Evolutionary conservation across 2,888 invertebrate genomes (phyloP), one percentile per base, ranked within the genome.

Genomic region (Phorcus lineatus): DNA sequence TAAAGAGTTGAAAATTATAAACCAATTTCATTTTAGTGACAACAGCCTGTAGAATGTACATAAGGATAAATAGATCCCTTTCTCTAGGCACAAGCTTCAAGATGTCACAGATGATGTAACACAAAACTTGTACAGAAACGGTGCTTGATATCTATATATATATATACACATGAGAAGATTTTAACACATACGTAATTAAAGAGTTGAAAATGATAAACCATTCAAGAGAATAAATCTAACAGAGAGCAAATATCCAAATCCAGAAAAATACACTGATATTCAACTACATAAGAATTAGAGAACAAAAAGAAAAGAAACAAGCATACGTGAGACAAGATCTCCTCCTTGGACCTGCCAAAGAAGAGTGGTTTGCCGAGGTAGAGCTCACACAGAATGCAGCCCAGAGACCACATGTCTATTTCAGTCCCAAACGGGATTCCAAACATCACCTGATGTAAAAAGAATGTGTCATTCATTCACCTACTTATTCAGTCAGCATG

Each of bases 351-450:
- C n/a, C 77, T 83, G n/a, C 91, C 91, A 70, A 62, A 66, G 82
- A 92, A 91, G 13, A 90, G 81, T 11, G 89, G 88, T 70, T 85
- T 80, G 0, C 88, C 89, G 7, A 86, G 75, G 84, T 88, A 91
- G 53, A 91, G 85, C 77, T 92, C 91, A 6, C 89, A 90, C 55
- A 92, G 82, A 22, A 92, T 87, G 87, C 91, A 91, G 9, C 92
- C 92, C 6, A 92, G 82, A 0, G 91, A 91, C 91, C 91, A 92
- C 86, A 92, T 89, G 84, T 92, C 92, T 53, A 92, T 88, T 85
- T 91, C 91, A 31, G 88, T 84, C 24, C 91, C 89, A 84, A 92
- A 91, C 6, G 88, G 89, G n/a, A 90, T 76, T 22, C 92, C 92
- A 87, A 89, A 89, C 84, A 91, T 87, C 31, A 90, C 90, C 90